These are phyloP conservation scores for Drosophila quadrilineata DNA, from an alignment of 1,140 invertebrate genomes.

Conservation along the genomic window DNA sequence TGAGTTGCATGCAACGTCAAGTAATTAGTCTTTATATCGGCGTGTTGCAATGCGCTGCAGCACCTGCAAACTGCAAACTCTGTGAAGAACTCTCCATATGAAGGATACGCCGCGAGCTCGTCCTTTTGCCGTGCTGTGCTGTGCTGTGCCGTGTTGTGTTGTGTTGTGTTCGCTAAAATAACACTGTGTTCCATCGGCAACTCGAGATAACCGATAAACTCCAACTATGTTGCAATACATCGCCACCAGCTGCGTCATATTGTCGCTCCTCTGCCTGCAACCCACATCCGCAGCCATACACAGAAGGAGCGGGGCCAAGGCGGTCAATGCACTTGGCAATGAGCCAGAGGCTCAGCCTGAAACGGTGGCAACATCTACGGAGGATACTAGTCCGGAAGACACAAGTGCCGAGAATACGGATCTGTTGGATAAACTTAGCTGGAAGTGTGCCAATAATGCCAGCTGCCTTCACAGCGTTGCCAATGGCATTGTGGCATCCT, in stretches of 20 bases:
- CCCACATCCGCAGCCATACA: constrained; percentile 52
- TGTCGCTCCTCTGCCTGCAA: constrained; percentile 37
- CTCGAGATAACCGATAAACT: neutral
- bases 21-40: constrained; percentile 76
- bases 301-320: constrained; percentile 56
- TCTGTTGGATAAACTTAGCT: constrained; percentile 69
- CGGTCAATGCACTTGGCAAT: constrained; percentile 29
- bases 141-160: constrained; percentile 18
- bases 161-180: constrained; percentile 1
- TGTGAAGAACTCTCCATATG: constrained; percentile 55
- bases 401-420: constrained; percentile 57
- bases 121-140: constrained; percentile 31
- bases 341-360: neutral
- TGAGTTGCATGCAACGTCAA: constrained; percentile 70
- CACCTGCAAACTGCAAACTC: constrained; percentile 54
- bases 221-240: constrained; percentile 39
- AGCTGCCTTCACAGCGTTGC: constrained; percentile 66
- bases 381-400: constrained; percentile 20
- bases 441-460: constrained; percentile 80
- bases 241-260: constrained; percentile 46
- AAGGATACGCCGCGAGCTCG: constrained; percentile 67
- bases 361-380: neutral
- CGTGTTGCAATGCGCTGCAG: constrained; percentile 64
- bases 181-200: constrained; percentile 2
- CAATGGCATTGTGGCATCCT: constrained; percentile 62